phyloP scores from a whole-genome alignment of 2,113 vertebrate genomes.

The Catharus fuscescens region DNA sequence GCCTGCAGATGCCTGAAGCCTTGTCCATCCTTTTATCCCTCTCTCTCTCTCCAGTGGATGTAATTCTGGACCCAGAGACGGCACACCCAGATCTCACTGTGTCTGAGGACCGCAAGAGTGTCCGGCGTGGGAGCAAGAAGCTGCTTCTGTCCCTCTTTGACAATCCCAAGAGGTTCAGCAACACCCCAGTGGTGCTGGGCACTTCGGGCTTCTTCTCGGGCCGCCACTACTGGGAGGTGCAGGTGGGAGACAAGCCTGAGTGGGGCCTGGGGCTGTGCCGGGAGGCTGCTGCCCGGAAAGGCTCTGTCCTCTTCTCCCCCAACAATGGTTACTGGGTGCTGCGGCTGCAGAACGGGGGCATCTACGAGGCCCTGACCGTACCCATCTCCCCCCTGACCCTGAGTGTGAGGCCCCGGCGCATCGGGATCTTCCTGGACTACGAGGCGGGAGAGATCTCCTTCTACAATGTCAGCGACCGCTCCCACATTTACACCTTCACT shows the following conservation, averaged over 20 bases:
- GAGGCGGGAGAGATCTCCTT: conserved; percentile 84
- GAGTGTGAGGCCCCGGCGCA: conserved; percentile 59
- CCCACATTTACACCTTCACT: conserved; percentile 82
- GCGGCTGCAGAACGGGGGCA: conserved; percentile 74
- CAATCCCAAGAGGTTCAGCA: conserved; percentile 78
- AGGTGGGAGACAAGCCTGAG: conserved; percentile 83
- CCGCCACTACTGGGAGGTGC: conserved; percentile 87
- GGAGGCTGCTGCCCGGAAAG: conserved; percentile 79
- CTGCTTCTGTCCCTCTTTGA: conserved; percentile 68
- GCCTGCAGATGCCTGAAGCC: background rate
- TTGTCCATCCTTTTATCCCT: background rate
- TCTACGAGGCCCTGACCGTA: conserved; percentile 77
- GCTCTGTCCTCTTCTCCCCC: conserved; percentile 80
- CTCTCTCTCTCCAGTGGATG: background rate
- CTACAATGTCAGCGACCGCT: conserved; percentile 76
- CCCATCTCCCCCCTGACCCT: conserved; percentile 63
- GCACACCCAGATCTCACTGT: conserved; percentile 75
- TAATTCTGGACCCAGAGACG: conserved; percentile 78
- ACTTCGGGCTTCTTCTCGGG: conserved; percentile 77
- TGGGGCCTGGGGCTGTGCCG: conserved; percentile 86
- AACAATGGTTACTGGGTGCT: conserved; percentile 86
- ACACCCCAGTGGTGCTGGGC: conserved; percentile 75
- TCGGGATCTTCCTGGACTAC: conserved; percentile 86
- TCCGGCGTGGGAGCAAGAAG: conserved; percentile 71
- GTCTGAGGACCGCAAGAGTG: conserved; percentile 79